Evolutionary conservation across 2,888 invertebrate genomes (phyloP), one percentile per base, ranked within the genome.

Genomic region (Plusia festucae): DNA sequence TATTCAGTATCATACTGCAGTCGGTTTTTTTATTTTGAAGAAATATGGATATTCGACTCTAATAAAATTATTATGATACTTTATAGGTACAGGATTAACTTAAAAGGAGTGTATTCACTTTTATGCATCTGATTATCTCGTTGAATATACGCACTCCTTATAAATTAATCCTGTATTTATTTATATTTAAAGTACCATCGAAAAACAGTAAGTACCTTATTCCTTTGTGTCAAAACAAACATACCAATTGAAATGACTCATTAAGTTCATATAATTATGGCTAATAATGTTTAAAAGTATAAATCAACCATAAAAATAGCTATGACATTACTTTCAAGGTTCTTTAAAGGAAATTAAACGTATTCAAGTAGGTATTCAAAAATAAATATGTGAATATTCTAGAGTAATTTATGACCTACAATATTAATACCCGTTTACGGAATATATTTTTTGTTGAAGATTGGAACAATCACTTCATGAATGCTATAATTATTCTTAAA

Each of bases 271-370:
- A 49, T 49, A 20, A 49, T 49, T 13, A 11, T 20, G 11, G 11
- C 18, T 20, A 18, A 16, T 9, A 2, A 40, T 40, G n/a, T 40
- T 34, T n/a, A n/a, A 40, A 40, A n/a, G n/a, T n/a, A 40, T 40
- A 40, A 40, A 40, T 40, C n/a, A 40, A 49, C 46, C 46, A 49
- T 49, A 49, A 49, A 20, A 49, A 49, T 49, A 49, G 2, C 20
- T 20, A 18, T 49, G 18, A 11, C 46, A 49, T 49, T 18, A 49
- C 46, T 2, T 20, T 49, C 46, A 49, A 49, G 46, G 46, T 49
- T 3, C 16, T 20, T 49, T 20, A 49, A 46, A 20, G 20, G 46
- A 9, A 18, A 49, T 49, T 49, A 49, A 49, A 49, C 9, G 18
- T 18, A 20, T 20, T 18, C 11, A 49, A 18, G 46, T n/a, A n/a